Conservation (phyloP, 2,888 invertebrate genomes). For the Agrochola lychnidis region DNA sequence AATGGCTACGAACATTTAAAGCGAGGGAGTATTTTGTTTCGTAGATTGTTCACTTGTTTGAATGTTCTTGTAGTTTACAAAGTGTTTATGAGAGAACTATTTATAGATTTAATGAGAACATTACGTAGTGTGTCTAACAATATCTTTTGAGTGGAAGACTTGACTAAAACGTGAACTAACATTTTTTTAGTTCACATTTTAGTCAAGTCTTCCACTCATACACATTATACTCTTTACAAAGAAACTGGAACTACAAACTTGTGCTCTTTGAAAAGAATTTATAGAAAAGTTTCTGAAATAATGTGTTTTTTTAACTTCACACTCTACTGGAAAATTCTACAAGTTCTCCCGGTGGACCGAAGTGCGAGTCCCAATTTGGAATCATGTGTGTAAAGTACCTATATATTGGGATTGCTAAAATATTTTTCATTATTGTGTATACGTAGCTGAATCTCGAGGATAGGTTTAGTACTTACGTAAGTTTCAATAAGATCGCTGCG, state of each 20-base stretch:
- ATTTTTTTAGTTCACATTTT: background rate
- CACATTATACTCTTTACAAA: background rate
- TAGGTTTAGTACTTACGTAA: constrained; percentile 93
- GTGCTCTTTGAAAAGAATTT: background rate
- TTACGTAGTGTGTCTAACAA: background rate
- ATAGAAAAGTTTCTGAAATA: background rate
- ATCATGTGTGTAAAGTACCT: background rate
- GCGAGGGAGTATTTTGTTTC: constrained; percentile 14
- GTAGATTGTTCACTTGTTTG: constrained; percentile 7
- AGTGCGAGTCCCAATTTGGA: constrained; percentile 8
- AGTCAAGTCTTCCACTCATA: too few relatives aligned
- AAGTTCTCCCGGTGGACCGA: constrained; percentile 1
- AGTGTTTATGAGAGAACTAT: constrained; percentile 17
- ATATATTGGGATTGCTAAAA: background rate
- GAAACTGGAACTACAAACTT: background rate
- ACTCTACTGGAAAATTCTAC: background rate
- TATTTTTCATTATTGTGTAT: background rate
- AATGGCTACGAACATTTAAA: constrained; percentile 24
- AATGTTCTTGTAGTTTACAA: constrained; percentile 10
- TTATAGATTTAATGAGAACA: constrained; percentile 3
- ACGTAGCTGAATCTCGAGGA: background rate
- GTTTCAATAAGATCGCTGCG: constrained; percentile 98
- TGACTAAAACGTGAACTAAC: background rate
- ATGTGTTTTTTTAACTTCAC: background rate
- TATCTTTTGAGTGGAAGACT: background rate